Evolutionary conservation across 2,113 vertebrate species (phyloP), one percentile per base, ranked within the genome.

Genomic region (Melanerpes formicivorus): DNA sequence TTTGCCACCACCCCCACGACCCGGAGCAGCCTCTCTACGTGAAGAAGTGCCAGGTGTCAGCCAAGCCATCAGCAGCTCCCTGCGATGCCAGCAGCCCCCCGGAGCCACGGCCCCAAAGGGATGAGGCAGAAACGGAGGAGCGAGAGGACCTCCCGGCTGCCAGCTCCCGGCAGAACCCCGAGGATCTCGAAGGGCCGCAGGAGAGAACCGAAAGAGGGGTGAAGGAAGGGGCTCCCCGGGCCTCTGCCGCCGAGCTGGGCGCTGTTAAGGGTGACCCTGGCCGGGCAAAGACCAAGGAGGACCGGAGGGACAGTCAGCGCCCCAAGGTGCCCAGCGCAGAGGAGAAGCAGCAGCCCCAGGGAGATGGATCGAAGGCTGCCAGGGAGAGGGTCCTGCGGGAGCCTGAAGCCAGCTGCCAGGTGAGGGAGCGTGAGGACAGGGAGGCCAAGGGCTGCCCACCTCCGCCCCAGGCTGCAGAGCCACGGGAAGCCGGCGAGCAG

Each of bases 61-160:
- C 67, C 11, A 58, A 12, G 52, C n/a, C 44, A 1, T 50, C n/a
- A 0, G 6, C n/a, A 5, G 12, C 5, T 4, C 55, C 5, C 0
- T 17, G 52, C 30, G 30, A 56, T 14, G 14, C 14, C 8, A 50
- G 18, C 13, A 25, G 16, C 2, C 9, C 2, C 6, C 34, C n/a
- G 3, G 60, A 87, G 6, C 10, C 37, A 18, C 69, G 0, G 55
- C 2, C 23, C 18, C 80, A 26, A 19, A 62, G 34, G 21, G 46
- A 55, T 0, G 7, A 84, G 26, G 4, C 0, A 23, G 52, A 58
- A 18, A 17, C 5, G 9, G 7, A 7, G 5, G 66, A 78, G 22
- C 6, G 25, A 52, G 23, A 5, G 26, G 42, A 1, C 6, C 32
- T 12, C 4, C 3, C 22, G 18, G 11, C 46, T 18, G 19, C 50